Evolutionary conservation across 2,888 invertebrate genomes (phyloP), one percentile per base, ranked within the genome.

Genomic region (Phymatocera aterrima): DNA sequence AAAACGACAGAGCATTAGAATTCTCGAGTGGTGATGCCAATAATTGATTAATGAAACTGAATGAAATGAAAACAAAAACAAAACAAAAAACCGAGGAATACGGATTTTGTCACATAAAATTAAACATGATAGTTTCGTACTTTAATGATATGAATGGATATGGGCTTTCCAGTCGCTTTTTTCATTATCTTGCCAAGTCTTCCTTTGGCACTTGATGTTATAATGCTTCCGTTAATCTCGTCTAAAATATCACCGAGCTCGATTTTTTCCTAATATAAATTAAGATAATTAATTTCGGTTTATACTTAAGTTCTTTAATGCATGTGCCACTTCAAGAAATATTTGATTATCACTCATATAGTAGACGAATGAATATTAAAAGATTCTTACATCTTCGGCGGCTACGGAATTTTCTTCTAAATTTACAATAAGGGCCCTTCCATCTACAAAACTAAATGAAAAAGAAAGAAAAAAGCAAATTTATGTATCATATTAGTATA

Each of bases 231-330:
- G 87, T 94, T 94, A 83, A 95, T 90, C 83, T 93, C 93, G 84
- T 94, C 94, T 77, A 95, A 86, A 28, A 94, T 90, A 87, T 95
- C 94, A 4, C 94, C 94, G 46, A 92, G 87, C 85, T 92, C 91
- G 54, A 94, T 91, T 85, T 93, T 93, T 78, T 91, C 91, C 94
- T 94, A 85, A 80, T 77, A 80, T 85, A 85, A 77, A 80, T 74
- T 57, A 28, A 8, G 21, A 43, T 74, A 78, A 65, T 61, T 28
- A 77, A 24, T 51, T 40, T 46, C 15, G 21, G 8, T 12, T 57
- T 10, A 3, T 28, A n/a, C n/a, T n/a, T n/a, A 28, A 28, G 28
- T 28, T 57, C 4, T 40, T 40, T 28, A 1, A 28, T 57, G 28
- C 28, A 57, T 28, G 12, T 15, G 40, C n/a, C n/a, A n/a, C n/a